Conservation (phyloP, 2,113 vertebrate genomes). For the Hipposideros armiger region DNA sequence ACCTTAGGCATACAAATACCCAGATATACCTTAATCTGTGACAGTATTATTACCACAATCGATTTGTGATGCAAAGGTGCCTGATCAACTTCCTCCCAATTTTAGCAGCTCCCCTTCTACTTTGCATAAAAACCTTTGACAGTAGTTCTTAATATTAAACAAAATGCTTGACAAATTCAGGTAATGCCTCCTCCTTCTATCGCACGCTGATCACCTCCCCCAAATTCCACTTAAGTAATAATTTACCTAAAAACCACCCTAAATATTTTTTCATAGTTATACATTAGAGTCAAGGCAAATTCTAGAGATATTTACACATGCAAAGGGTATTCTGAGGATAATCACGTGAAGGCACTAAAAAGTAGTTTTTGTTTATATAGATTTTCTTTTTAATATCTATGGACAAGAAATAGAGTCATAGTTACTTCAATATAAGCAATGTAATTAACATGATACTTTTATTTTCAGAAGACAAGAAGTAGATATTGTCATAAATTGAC, state of each 20-base stretch:
- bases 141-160: not conserved
- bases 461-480: not conserved
- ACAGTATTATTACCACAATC: not conserved
- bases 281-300: not conserved
- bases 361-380: not conserved
- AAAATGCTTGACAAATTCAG: not conserved
- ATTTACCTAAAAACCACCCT: fast-evolving
- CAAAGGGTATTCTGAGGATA: not conserved
- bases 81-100: not conserved
- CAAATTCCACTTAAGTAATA: not conserved
- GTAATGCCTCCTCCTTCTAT: fast-evolving
- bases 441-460: not conserved
- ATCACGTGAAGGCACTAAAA: not conserved
- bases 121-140: not conserved
- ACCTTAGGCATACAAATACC: not conserved
- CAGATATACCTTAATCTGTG: not conserved
- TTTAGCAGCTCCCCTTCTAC: not conserved
- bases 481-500: not conserved
- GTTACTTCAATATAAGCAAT: not conserved
- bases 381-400: not conserved
- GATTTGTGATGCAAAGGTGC: not conserved
- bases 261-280: not conserved
- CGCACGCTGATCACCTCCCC: not conserved
- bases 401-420: not conserved
- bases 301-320: not conserved